These are phyloP conservation scores for Marronus borbonicus DNA, from an alignment of 2,888 invertebrate genomes.

Conservation along the genomic window DNA sequence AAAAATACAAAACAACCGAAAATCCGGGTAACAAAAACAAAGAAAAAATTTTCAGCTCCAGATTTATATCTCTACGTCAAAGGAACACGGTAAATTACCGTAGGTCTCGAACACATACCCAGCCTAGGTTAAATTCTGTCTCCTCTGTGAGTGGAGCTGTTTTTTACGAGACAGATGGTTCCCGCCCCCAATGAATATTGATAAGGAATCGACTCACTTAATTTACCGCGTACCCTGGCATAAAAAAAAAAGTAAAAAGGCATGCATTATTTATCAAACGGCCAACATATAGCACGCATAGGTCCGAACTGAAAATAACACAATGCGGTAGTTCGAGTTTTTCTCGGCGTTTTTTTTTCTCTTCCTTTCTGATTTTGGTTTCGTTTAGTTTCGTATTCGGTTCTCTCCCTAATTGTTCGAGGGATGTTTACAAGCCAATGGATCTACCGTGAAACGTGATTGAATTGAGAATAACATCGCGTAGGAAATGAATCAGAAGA, in stretches of 20 bases:
- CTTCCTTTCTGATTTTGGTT: constrained; percentile 3
- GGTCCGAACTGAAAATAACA: constrained; percentile 38
- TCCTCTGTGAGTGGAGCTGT: constrained; percentile 51
- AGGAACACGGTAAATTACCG: constrained; percentile 45
- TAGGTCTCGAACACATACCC: constrained; percentile 40
- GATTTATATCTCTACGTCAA: constrained; percentile 40
- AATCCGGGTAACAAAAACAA: constrained; percentile 17
- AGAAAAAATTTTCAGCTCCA: constrained; percentile 1
- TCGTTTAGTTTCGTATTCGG: constrained; percentile 20
- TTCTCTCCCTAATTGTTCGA: constrained; percentile 37
- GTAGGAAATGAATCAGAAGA: constrained; percentile 1
- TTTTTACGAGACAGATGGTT: constrained; percentile 68
- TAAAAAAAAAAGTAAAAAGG: constrained; percentile 33
- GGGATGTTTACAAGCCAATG: constrained; percentile 34
- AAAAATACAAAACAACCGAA: neutral
- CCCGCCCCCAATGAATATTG: constrained; percentile 69
- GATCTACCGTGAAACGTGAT: constrained; percentile 35
- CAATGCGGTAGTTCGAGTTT: constrained; percentile 37
- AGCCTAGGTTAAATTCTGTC: constrained; percentile 48
- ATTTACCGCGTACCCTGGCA: constrained; percentile 62
- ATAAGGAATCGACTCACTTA: constrained; percentile 66
- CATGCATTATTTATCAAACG: constrained; percentile 57
- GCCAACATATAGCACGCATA: constrained; percentile 57
- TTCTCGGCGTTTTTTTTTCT: constrained; percentile 26
- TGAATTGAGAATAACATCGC: constrained; percentile 28